A percentile compares a stretch with the other conserved stretches of the same genome.
Evolutionary conservation across 2,888 invertebrate genomes (phyloP).

Genomic region (Thera britannica): DNA sequence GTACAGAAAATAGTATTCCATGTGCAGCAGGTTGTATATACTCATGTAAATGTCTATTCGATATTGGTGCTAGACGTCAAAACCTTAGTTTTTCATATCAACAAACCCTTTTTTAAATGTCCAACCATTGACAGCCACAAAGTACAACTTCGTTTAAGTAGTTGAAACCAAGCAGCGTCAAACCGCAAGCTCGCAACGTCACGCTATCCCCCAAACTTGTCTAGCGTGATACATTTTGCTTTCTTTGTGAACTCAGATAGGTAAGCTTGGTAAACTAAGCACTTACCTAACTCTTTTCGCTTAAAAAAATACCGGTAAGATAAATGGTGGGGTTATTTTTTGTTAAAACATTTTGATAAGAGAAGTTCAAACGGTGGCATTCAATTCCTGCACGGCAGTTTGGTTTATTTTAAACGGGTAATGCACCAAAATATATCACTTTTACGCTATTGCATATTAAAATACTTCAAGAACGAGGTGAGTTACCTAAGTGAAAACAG

Average conservation of each 20-base stretch:
- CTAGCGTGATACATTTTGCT: constrained; percentile 53
- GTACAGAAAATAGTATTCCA: no score
- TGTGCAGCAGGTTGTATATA: no score
- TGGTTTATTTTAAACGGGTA: background rate
- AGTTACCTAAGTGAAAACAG: no score
- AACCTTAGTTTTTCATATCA: no score
- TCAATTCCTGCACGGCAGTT: constrained; percentile 11
- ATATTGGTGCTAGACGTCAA: no score
- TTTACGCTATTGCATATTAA: no score
- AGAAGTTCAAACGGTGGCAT: constrained; percentile 12
- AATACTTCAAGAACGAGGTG: no score
- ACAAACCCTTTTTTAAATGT: background rate
- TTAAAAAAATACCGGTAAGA: constrained; percentile 15
- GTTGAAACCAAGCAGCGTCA: constrained; percentile 44
- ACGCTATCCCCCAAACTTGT: constrained; percentile 50
- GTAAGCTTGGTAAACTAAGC: constrained; percentile 51
- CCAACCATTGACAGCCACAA: background rate
- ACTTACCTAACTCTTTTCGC: constrained; percentile 32
- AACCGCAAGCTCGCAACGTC: constrained; percentile 51
- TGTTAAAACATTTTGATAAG: constrained; percentile 11
- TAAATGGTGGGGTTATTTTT: constrained; percentile 23
- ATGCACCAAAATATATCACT: background rate
- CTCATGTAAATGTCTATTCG: no score
- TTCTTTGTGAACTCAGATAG: constrained; percentile 49
- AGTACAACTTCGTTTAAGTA: constrained; percentile 16